Conservation (phyloP, 2,113 vertebrate genomes). For the Pholis gunnellus region DNA sequence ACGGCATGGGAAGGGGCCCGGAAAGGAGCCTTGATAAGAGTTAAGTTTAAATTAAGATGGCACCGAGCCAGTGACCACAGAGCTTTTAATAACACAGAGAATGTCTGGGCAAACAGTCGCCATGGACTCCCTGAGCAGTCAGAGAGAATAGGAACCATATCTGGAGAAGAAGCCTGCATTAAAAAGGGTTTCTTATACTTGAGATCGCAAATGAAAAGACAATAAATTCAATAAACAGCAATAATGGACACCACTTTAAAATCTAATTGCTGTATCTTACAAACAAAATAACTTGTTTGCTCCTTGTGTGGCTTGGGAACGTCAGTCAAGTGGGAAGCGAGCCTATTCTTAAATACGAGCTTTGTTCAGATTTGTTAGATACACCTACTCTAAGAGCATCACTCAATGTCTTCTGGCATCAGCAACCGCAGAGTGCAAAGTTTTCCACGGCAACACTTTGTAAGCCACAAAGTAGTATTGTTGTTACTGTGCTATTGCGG, state of each 20-base stretch:
- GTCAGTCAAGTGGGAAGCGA: slow-evolving; percentile 56
- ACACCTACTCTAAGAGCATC: slow-evolving; percentile 41
- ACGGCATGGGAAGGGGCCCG: slow-evolving; percentile 35
- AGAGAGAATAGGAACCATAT: slow-evolving; percentile 38
- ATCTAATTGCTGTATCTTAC: background rate
- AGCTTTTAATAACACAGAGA: slow-evolving; percentile 76
- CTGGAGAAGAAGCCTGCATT: slow-evolving; percentile 24
- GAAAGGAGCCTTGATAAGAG: slow-evolving; percentile 49
- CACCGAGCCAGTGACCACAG: slow-evolving; percentile 65
- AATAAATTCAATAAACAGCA: slow-evolving; percentile 22
- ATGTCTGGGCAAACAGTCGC: slow-evolving; percentile 75
- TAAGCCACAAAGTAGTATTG: slow-evolving; percentile 24
- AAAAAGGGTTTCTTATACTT: slow-evolving; percentile 3
- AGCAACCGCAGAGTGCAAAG: slow-evolving; percentile 17
- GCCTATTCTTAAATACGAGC: slow-evolving; percentile 27
- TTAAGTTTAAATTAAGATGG: slow-evolving; percentile 74
- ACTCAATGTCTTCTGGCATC: slow-evolving; percentile 19
- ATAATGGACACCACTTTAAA: slow-evolving; percentile 2
- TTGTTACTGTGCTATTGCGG: slow-evolving; percentile 21
- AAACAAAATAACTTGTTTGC: slow-evolving; percentile 33
- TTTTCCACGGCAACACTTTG: slow-evolving; percentile 23
- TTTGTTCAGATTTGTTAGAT: slow-evolving; percentile 40
- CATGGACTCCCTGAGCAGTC: slow-evolving; percentile 56
- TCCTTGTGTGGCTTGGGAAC: slow-evolving; percentile 47
- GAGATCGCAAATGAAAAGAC: slow-evolving; percentile 29